Base-by-base conservation (phyloP, 2,888 invertebrate species). In the Thecophora atra region DNA sequence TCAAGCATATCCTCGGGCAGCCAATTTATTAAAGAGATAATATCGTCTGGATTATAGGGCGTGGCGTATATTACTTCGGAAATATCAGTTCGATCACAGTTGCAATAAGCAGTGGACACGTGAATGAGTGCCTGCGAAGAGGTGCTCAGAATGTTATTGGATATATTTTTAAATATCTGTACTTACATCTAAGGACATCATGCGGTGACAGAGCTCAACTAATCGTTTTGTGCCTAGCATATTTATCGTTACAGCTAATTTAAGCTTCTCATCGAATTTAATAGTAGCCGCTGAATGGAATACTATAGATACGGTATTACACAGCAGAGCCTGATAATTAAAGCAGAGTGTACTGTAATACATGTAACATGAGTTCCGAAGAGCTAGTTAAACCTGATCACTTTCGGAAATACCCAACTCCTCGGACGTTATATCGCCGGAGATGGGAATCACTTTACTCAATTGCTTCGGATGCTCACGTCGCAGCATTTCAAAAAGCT, bases 201-300 rank as follows among this genome's bases (percentile, higher is more conserved):
- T 97, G 79, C 93, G 91, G 87, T 94, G 94, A 87, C 97, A 97
- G 24, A 99, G 89, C 83, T 96, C 93, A 65, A 99, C 91, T 77
- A 99, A 90, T 81, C 96, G 91, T 83, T 96, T 94, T 70, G 98
- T 98, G 76, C 97, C 98, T 78, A 95, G 89, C 89, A 98, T 95
- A 88, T 99, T 99, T 89, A 99, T 95, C 83, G 96, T 95, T 75
- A 99, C 95, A 0, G 98, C 97, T 52, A 95, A 88, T 89, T 96
- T 96, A 77, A 99, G 90, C 79, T 96, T 95, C 87, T 99, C 99
- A 86, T 99, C 96, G 87, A 99, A 99, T 87, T 96, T 94, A 77
- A 99, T 96, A 28, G 99, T 99, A 77, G 99, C 99, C 5, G 99
- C 99, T 78, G 97, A 96, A 87, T 99, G 99, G 88, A 99, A 98